Base-by-base conservation (phyloP, 2,797 vertebrate species). In the Podargus strigoides region DNA sequence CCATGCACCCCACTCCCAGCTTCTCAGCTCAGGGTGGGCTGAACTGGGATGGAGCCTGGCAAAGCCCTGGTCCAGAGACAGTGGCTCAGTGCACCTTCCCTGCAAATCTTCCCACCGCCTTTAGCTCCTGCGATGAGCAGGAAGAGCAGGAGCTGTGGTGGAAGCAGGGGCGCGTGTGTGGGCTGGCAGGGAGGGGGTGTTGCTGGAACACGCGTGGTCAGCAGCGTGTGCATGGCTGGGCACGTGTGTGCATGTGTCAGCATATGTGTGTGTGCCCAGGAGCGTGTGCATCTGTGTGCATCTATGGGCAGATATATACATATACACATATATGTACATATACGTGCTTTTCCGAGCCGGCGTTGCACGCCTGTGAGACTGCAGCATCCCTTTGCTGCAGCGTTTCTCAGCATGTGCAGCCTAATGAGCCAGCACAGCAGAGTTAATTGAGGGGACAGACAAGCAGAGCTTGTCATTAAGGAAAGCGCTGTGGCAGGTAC, bases 351-450 rank as follows among this genome's bases (percentile, higher is more conserved):
- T 66, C 75, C 0, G 10, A 89, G 78, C 20, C 0, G 13, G 50
- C 3, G 3, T 2, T 47, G 78, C 87, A 14, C 1, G 72, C 91
- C 89, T 49, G 64, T 80, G 89, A 77, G 95, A 89, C 79, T 94
- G 94, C 94, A 85, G 94, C 94, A 94, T 85, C 87, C 82, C 89
- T 85, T 28, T 56, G 89, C 94, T 91, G 94, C 73, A 7, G 72
- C 9, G 3, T 46, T 68, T 85, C 81, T 78, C 92, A 64, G 91
- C 14, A 0, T 86, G 92, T 44, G 79, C 88, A 85, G 85, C 81
- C 60, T 95, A 92, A 95, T 69, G 86, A 96, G 89, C 83, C 26
- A 1, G 89, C 88, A 70, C 60, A 27, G 88, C 77, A 39, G 85
- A 94, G 70, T 50, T 95, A 95, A 94, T 93, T 85, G 95, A 92